A percentile compares a stretch with the other conserved stretches of the same genome.
phyloP scores from a whole-genome alignment of 2,113 vertebrate species.

The Poecilia latipinna region DNA sequence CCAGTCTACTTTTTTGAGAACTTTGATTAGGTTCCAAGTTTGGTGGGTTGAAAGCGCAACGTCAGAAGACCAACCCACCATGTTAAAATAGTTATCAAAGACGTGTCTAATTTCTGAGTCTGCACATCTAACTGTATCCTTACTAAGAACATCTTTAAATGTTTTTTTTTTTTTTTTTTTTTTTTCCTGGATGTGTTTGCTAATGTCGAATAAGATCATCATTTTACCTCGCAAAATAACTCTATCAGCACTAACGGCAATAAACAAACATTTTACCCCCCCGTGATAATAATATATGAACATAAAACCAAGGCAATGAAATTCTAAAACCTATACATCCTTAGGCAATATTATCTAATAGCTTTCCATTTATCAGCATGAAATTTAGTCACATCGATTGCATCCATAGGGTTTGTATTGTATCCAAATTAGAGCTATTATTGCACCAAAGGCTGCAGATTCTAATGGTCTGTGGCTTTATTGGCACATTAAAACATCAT shows the following conservation, averaged over 20 bases:
- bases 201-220: background rate
- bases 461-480: constrained; percentile 28
- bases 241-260: background rate
- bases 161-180: background rate
- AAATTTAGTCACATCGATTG: constrained; percentile 24
- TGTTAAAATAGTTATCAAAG: background rate
- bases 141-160: background rate
- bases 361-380: background rate
- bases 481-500: constrained; percentile 36
- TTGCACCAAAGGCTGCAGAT: constrained; percentile 12
- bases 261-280: background rate
- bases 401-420: constrained; percentile 19
- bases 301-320: background rate
- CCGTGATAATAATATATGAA: background rate
- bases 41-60: too few species aligned
- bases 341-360: constrained; percentile 3
- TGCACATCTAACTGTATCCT: background rate
- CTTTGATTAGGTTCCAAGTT: too few species aligned
- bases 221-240: background rate
- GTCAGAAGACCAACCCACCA: background rate
- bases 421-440: constrained; percentile 21
- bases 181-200: background rate
- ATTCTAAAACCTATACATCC: constrained; percentile 10
- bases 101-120: background rate
- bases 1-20: too few species aligned